Evolutionary conservation across 2,888 invertebrate genomes (phyloP).

Genomic region (Psylliodes chrysocephalus): DNA sequence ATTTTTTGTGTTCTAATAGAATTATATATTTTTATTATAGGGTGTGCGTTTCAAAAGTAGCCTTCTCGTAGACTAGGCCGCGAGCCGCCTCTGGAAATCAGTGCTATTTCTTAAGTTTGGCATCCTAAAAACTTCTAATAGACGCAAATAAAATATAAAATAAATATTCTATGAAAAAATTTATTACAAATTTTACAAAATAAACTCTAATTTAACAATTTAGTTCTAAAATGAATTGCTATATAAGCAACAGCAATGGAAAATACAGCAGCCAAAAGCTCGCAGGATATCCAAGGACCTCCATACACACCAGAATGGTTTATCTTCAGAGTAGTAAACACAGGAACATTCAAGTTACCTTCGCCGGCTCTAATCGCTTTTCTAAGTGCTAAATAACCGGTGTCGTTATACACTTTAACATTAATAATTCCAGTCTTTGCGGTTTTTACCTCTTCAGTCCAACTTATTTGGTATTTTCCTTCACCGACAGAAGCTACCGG

Average conservation of each 20-base stretch:
- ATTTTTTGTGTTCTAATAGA: too few relatives aligned
- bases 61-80: too few relatives aligned
- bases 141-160: too few relatives aligned
- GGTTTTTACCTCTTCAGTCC: slow-evolving; percentile 86
- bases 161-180: background rate
- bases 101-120: too few relatives aligned
- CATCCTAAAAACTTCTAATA: too few relatives aligned
- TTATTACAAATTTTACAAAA: background rate
- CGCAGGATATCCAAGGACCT: slow-evolving; percentile 90
- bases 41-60: too few relatives aligned
- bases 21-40: too few relatives aligned
- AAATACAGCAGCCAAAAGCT: slow-evolving; percentile 82
- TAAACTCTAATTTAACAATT: slow-evolving; percentile 63
- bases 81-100: too few relatives aligned
- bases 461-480: slow-evolving; percentile 88
- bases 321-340: slow-evolving; percentile 75
- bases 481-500: slow-evolving; percentile 82
- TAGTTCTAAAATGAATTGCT: slow-evolving; percentile 83
- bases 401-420: slow-evolving; percentile 87
- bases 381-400: slow-evolving; percentile 84
- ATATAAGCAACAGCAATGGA: slow-evolving; percentile 83
- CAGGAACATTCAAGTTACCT: slow-evolving; percentile 71
- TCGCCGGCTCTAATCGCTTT: slow-evolving; percentile 81
- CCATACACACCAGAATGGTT: slow-evolving; percentile 82
- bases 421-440: slow-evolving; percentile 82